Evolutionary conservation across 2,113 vertebrate genomes (phyloP), one percentile per base, ranked within the genome.

Genomic region (Nannobrachium achirus): DNA sequence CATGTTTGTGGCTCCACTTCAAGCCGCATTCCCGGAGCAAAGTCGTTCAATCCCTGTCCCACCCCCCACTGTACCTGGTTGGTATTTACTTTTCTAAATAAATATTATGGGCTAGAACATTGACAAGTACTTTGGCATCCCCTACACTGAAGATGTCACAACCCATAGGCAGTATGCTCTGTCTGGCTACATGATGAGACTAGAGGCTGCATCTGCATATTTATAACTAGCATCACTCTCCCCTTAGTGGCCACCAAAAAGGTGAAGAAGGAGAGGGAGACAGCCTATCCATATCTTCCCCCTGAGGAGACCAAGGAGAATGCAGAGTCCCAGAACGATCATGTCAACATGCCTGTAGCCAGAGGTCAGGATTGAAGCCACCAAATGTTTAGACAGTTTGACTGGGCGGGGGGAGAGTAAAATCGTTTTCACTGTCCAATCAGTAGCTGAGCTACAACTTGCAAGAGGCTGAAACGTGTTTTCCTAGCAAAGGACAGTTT

Each of bases 241-340:
- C 44, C 20, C 57, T 2, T 63, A 91, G 88, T 1, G 8, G 16
- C 46, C 56, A 14, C 71, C 0, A 78, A 68, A 33, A 33, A 33
- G 25, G 25, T 33, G 25, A 33, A 5, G 3, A 85, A 11, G 78
- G 87, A 67, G 73, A 88, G 78, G 5, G 55, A 77, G 56, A 14
- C 56, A n/a, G n/a, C n/a, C n/a, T n/a, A n/a, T n/a, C 1, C 88
- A 83, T 70, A 70, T 16, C 74, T 57, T 25, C 20, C 4, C 14
- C 38, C 25, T 1, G 83, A 91, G 40, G 59, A 75, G 0, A 6
- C 61, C 4, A 84, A 85, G 20, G 89, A 91, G 75, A 91, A 86
- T 2, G 74, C 80, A 15, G 89, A 89, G 46, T 69, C 78, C 0
- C 78, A 76, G 33, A 79, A 46, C 48, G n/a, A 76, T 65, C n/a